Evolutionary conservation across 2,888 invertebrate species (phyloP).

Genomic region (Drosophila gaucha): DNA sequence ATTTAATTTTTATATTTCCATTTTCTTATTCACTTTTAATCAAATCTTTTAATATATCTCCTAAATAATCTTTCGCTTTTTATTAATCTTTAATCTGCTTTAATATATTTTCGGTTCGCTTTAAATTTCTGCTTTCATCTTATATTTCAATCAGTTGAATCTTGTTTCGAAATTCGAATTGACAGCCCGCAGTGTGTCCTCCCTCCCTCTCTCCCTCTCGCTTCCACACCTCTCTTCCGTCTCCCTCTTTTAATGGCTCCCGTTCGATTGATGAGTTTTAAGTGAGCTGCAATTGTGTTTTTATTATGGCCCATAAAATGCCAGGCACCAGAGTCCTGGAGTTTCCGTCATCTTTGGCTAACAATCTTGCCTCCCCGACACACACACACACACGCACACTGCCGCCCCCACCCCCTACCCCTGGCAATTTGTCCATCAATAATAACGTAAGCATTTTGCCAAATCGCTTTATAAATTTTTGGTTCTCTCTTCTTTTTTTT

Average conservation of each 20-base stretch:
- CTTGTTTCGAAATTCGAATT: slow-evolving; percentile 64
- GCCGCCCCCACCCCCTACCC: background rate
- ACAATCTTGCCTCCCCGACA: slow-evolving; percentile 12
- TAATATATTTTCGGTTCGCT: background rate
- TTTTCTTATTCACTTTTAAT: no score
- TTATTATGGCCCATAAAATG: slow-evolving; percentile 61
- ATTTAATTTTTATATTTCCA: no score
- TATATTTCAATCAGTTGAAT: slow-evolving; percentile 68
- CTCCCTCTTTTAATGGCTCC: slow-evolving; percentile 36
- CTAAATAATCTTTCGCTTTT: background rate
- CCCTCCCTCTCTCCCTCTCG: background rate
- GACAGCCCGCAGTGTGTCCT: slow-evolving; percentile 38
- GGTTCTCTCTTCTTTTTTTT: slow-evolving; percentile 3
- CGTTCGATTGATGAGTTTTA: slow-evolving; percentile 68
- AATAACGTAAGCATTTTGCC: slow-evolving; percentile 71
- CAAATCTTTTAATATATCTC: background rate
- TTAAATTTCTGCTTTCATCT: slow-evolving; percentile 44
- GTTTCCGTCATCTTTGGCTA: slow-evolving; percentile 39
- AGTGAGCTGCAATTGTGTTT: slow-evolving; percentile 66
- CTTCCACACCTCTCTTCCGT: background rate
- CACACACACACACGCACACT: background rate
- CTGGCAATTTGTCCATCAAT: slow-evolving; percentile 53
- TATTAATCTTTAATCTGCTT: background rate
- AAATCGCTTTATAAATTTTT: slow-evolving; percentile 68
- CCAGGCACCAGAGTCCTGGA: slow-evolving; percentile 41